Evolutionary conservation across 2,113 vertebrate genomes (phyloP).

Genomic region (Ia io): DNA sequence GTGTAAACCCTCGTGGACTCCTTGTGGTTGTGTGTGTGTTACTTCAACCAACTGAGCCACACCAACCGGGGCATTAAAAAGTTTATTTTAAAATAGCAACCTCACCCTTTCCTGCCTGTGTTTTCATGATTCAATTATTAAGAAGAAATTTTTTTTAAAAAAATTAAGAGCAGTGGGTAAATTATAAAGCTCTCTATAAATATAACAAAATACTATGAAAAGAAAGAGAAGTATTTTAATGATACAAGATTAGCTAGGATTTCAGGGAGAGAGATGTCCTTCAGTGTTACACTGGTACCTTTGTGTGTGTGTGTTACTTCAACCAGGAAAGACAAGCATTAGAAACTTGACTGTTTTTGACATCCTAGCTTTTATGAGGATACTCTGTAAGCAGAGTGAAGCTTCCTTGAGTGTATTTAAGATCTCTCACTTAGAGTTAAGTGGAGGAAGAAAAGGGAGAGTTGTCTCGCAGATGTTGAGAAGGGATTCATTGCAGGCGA

Average conservation of each 20-base stretch:
- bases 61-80: neutral
- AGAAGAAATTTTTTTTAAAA: neutral
- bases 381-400: slow-evolving; percentile 80
- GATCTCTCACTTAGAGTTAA: slow-evolving; percentile 85
- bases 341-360: slow-evolving; percentile 69
- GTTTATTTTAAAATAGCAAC: neutral
- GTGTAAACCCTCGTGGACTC: no score
- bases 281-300: neutral
- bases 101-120: neutral
- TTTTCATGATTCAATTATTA: neutral
- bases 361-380: slow-evolving; percentile 76
- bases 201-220: neutral
- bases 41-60: no score
- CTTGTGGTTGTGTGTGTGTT: no score
- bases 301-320: neutral
- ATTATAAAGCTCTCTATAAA: neutral
- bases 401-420: slow-evolving; percentile 85
- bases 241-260: neutral
- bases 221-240: neutral
- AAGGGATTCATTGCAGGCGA: slow-evolving; percentile 87
- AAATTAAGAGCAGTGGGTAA: neutral
- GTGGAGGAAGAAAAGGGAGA: slow-evolving; percentile 86
- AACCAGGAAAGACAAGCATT: slow-evolving; percentile 1
- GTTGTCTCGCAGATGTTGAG: slow-evolving; percentile 87
- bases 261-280: neutral